Evolutionary conservation across 2,113 vertebrate species (phyloP), one percentile per base, ranked within the genome.

Genomic region (Myiozetetes cayanensis): DNA sequence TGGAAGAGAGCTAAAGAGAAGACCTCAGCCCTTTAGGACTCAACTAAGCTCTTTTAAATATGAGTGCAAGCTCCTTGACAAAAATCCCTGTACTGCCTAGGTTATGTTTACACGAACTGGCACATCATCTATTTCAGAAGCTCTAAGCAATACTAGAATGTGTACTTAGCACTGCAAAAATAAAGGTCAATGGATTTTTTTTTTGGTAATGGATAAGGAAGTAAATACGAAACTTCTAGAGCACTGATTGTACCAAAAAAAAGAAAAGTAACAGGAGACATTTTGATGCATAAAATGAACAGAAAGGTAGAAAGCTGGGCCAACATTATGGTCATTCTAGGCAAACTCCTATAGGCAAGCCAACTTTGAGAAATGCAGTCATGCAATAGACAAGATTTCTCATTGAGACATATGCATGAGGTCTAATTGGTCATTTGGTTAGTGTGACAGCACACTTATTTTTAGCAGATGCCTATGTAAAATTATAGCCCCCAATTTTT

Each of bases 41-140:
- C 76, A 85, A 19, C 85, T 93, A 86, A 93, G 63, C 82, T 90
- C 67, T 95, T 91, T 65, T 90, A 93, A 95, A 93, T 44, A 73
- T 25, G 52, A 92, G 37, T 62, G 28, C 44, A 84, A 90, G 37
- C 18, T 91, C 56, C 87, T 83, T 59, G 73, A 94, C 73, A 93
- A 95, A 95, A 94, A 77, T 88, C 72, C 66, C 33, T 65, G 19
- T 21, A 33, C 24, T n/a, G 30, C 24, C 63, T 56, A 65, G 47
- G 79, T 93, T 83, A 81, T 71, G 56, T 88, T 92, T 63, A 73
- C 59, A 37, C 18, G 75, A 95, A 93, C 55, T n/a, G 50, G 72
- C 43, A 77, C 39, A 84, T 53, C 44, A 47, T 14, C 67, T 86
- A 13, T 58, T 89, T 83, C 62, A 87, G 81, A 86, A 95, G 72